Evolutionary conservation across 2,797 vertebrate species (phyloP).

Genomic region (Gallinago solitaria): DNA sequence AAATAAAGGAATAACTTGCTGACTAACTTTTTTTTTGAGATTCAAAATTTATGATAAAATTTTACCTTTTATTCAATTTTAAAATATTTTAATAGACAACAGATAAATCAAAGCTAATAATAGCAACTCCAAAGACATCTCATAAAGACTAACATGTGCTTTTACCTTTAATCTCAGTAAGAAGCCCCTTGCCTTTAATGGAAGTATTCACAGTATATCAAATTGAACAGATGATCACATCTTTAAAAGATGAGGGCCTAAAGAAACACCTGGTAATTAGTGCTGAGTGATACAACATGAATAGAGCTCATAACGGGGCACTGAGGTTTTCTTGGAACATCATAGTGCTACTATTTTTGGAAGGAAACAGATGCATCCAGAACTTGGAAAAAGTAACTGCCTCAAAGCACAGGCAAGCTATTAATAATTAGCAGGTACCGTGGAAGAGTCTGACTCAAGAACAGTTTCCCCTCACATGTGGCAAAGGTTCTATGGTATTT

Average conservation of each 20-base stretch:
- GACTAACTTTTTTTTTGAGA: not conserved
- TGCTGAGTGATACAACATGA: conserved; percentile 13
- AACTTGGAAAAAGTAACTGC: not conserved
- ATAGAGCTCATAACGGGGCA: not conserved
- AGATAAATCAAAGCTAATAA: conserved; percentile 25
- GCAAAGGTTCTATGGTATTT: not conserved
- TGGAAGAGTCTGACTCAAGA: not conserved
- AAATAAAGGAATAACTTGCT: not conserved
- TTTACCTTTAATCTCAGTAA: conserved; percentile 55
- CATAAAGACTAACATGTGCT: not conserved
- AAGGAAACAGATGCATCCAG: conserved; percentile 9
- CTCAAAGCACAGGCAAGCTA: not conserved
- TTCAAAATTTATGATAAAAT: not conserved
- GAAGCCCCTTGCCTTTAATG: not conserved
- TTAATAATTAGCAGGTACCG: not conserved
- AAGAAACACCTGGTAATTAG: conserved; percentile 48
- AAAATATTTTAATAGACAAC: not conserved
- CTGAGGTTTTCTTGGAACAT: not conserved
- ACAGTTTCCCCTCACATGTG: not conserved
- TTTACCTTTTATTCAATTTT: not conserved
- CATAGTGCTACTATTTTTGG: conserved; percentile 19
- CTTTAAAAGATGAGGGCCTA: not conserved
- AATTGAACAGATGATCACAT: conserved; percentile 19
- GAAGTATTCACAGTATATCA: conserved; percentile 21
- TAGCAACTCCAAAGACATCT: not conserved